Evolutionary conservation across 2,113 vertebrate species (phyloP).

Genomic region (Muntiacus reevesi): DNA sequence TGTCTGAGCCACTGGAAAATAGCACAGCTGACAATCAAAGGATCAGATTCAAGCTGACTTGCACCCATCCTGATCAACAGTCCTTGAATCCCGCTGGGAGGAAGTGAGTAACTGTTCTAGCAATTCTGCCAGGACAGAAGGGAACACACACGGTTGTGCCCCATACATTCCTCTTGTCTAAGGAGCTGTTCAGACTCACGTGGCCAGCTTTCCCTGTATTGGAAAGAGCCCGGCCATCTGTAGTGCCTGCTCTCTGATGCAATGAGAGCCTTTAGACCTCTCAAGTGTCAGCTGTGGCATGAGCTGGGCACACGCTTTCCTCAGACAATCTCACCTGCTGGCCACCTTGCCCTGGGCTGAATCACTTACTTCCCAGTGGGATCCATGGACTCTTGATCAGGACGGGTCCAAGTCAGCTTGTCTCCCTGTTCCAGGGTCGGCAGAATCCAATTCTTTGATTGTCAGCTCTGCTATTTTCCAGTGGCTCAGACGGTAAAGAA

Average conservation of each 20-base stretch:
- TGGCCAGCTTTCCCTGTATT: neutral
- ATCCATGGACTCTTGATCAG: neutral
- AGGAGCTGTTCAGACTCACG: neutral
- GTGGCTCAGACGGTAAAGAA: neutral
- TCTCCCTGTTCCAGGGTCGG: neutral
- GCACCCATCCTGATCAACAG: neutral
- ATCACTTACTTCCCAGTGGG: neutral
- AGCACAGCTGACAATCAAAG: neutral
- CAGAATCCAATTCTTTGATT: neutral
- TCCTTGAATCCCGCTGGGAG: neutral
- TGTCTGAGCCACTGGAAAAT: neutral
- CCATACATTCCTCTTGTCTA: neutral
- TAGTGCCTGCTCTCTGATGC: neutral
- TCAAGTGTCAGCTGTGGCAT: neutral
- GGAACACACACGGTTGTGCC: neutral
- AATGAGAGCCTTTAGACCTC: neutral
- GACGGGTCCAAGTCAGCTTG: neutral
- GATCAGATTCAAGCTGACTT: neutral
- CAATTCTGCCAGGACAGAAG: neutral
- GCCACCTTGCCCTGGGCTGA: neutral
- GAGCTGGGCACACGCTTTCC: neutral
- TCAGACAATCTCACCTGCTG: neutral
- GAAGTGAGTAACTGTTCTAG: neutral
- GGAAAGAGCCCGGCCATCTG: neutral
- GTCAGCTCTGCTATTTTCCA: neutral